Evolutionary conservation across 2,113 vertebrate genomes (phyloP).

Genomic region (Puma concolor): DNA sequence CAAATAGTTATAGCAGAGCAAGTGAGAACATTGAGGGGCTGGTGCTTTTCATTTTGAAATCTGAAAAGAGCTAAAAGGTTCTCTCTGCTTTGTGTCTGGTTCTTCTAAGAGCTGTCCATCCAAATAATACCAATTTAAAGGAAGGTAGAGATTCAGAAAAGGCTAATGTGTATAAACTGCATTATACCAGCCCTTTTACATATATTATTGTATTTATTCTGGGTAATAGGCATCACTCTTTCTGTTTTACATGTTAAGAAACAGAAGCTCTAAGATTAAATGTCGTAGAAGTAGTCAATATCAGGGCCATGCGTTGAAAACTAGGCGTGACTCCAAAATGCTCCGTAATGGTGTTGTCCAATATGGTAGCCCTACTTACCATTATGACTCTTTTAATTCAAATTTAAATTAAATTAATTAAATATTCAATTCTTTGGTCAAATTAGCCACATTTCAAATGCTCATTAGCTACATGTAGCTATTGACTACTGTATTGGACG

Average conservation of each 20-base stretch:
- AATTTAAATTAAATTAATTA: slow-evolving; percentile 3
- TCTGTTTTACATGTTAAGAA: slow-evolving; percentile 23
- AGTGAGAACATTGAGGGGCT: background rate
- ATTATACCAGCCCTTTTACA: background rate
- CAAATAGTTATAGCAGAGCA: background rate
- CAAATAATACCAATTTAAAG: background rate
- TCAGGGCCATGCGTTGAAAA: background rate
- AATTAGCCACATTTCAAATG: background rate
- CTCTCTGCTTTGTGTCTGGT: background rate
- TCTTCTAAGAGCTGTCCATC: background rate
- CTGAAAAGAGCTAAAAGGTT: background rate
- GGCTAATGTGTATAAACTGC: background rate
- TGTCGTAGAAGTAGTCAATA: background rate
- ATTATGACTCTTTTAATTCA: background rate
- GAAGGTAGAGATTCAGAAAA: background rate
- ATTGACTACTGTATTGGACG: background rate
- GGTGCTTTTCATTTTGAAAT: slow-evolving; percentile 33
- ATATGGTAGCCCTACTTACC: background rate
- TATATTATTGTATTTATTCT: background rate
- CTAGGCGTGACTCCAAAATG: background rate
- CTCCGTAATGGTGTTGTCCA: background rate
- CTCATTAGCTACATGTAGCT: background rate
- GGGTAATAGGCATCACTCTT: background rate
- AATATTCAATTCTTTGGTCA: background rate
- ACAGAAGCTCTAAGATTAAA: background rate